Evolutionary conservation across 2,113 vertebrate genomes (phyloP), one percentile per base, ranked within the genome.

Genomic region (Sakesphorus luctuosus): DNA sequence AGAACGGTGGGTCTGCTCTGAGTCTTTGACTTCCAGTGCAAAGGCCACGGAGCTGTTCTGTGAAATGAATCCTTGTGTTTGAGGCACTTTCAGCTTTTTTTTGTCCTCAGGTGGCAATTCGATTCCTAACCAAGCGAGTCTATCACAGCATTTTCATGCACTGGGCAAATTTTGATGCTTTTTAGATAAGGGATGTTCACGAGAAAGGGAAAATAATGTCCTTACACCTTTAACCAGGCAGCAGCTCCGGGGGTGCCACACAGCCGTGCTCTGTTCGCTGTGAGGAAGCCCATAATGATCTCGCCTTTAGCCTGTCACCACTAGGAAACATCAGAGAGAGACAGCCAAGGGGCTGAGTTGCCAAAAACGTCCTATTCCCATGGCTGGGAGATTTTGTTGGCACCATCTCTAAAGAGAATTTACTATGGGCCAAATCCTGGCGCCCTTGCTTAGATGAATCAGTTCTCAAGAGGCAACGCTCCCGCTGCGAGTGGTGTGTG

Each of bases 241-340:
- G 77, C 82, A 84, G 93, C 59, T 97, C 97, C 96, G 69, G 95
- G 97, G 96, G 97, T 90, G 95, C 95, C 93, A 97, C 96, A 97
- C 79, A 96, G 96, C 96, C 29, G 2, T 33, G 58, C 82, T 91
- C 94, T 94, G 96, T 96, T 75, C 90, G 20, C 97, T 94, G 91
- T 79, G 89, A 97, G 97, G 97, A 96, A 98, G 95, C 97, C 97
- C 88, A 88, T 78, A 90, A 66, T 94, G 97, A 98, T 98, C 95
- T 97, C 68, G 93, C 96, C 97, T 93, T 94, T 93, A 93, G 81
- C 90, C 83, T 97, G 95, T 97, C 95, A 94, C 97, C 96, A 92
- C 95, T 86, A 96, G 88, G 95, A 97, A 98, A 97, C 94, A 93
- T 96, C 95, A 95, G 88, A 87, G 80, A 84, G 63, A 93, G 87